Evolutionary conservation across 2,888 invertebrate species (phyloP).

Genomic region (Seira musarum): DNA sequence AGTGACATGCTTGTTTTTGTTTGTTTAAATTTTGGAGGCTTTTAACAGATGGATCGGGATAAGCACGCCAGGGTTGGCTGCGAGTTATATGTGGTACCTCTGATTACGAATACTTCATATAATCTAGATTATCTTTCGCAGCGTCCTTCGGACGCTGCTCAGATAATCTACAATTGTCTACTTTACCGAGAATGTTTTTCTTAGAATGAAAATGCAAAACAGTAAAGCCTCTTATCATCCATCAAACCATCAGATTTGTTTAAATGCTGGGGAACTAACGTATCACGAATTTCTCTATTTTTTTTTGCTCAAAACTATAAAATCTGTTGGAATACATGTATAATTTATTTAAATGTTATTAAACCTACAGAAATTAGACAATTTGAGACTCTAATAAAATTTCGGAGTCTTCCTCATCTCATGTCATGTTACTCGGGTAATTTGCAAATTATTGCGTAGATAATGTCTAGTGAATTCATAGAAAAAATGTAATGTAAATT

Average conservation of each 20-base stretch:
- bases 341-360: too few species aligned
- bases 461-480: background rate
- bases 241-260: constrained; percentile 7
- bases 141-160: too few species aligned
- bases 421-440: background rate
- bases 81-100: too few species aligned
- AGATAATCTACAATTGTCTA: background rate
- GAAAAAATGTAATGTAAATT: background rate
- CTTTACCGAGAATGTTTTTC: background rate
- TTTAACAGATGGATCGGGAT: too few species aligned
- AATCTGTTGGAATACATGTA: background rate
- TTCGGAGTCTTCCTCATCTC: background rate
- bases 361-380: background rate
- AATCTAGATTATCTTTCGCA: too few species aligned
- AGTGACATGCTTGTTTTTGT: too few species aligned
- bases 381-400: background rate
- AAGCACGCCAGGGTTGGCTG: too few species aligned
- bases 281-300: background rate
- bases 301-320: background rate
- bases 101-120: too few species aligned
- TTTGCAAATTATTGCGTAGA: too few species aligned
- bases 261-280: background rate
- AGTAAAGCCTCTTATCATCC: constrained; percentile 13
- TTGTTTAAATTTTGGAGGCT: too few species aligned
- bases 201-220: constrained; percentile 9